Evolutionary conservation across 2,888 invertebrate genomes (phyloP), one percentile per base, ranked within the genome.

Genomic region (Trichacis sp.): DNA sequence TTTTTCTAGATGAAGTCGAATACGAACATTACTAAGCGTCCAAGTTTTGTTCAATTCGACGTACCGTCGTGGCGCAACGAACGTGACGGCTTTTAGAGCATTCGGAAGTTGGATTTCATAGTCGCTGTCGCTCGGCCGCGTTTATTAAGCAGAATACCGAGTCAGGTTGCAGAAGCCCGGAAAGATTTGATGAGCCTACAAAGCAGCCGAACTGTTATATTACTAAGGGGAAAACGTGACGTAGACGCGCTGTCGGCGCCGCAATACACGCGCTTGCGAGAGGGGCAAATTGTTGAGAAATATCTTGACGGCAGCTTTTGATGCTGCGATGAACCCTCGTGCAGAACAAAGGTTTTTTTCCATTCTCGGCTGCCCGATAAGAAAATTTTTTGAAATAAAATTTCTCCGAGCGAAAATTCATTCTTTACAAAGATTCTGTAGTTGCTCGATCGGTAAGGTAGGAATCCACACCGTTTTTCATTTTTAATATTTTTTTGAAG

Each of bases 151-250:
- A 58, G 56, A 55, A 64, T 51, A 19, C 56, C 68, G 60, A 61
- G 51, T 53, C 55, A 61, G 58, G n/a, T n/a, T n/a, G 15, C 58
- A 33, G 17, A 36, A 33, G 30, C 54, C 33, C 15, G 55, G 62
- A 59, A 64, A 64, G 68, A 68, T 68, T 64, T 64, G 64, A 68
- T 64, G 64, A 68, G 62, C 53, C 64, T 68, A 62, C 61, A 64
- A 57, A 68, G 64, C 66, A 52, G 46, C 61, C 30, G 64, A 57
- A 65, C 60, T 57, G 65, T 50, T 62, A 59, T 66, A 59, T 66
- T 66, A 59, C 62, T 54, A 43, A 49, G 40, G 67, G 63, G 67
- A 67, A 45, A 45, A 60, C 53, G 50, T 63, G 67, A 67, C 67
- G 60, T 67, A 67, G 67, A 67, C 52, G 63, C 56, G 58, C 65